Evolutionary conservation across 2,797 vertebrate genomes (phyloP).

Genomic region (Cyprinodon diabolis): DNA sequence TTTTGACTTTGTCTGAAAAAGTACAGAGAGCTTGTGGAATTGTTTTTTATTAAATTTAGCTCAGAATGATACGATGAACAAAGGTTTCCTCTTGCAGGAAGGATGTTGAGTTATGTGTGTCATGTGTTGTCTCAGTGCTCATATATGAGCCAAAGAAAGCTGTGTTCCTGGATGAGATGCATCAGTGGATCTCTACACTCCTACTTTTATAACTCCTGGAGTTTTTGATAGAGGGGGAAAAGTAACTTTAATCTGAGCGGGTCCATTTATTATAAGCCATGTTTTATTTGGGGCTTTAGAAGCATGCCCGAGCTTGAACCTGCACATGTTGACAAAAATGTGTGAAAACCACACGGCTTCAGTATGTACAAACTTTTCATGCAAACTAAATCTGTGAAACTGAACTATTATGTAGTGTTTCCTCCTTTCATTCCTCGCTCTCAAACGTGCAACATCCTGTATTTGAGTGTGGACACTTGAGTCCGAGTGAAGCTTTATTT

Average conservation of each 20-base stretch:
- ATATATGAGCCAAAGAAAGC: conserved; percentile 43
- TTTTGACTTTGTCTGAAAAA: not conserved
- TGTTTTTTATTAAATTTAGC: conserved; percentile 16
- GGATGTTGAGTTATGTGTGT: conserved; percentile 67
- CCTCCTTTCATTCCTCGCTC: not conserved
- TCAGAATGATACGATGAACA: conserved; percentile 22
- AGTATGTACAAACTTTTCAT: not conserved
- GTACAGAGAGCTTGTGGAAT: conserved; percentile 22
- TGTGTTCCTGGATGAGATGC: conserved; percentile 37
- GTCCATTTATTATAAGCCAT: not conserved
- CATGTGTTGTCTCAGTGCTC: conserved; percentile 41
- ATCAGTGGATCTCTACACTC: conserved; percentile 9
- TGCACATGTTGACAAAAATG: not conserved
- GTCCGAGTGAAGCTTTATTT: not conserved
- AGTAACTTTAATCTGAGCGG: not conserved
- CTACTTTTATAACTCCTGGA: not conserved
- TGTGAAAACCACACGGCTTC: not conserved
- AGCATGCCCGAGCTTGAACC: fast-evolving
- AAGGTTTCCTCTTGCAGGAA: conserved; percentile 72
- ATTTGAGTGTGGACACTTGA: not conserved
- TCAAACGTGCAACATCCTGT: conserved; percentile 31
- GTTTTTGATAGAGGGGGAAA: not conserved
- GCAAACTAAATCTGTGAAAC: not conserved
- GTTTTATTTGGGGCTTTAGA: not conserved
- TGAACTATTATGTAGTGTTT: conserved; percentile 3